Conservation (phyloP, 1,140 invertebrate species). For the Drosophila lacertosa region DNA sequence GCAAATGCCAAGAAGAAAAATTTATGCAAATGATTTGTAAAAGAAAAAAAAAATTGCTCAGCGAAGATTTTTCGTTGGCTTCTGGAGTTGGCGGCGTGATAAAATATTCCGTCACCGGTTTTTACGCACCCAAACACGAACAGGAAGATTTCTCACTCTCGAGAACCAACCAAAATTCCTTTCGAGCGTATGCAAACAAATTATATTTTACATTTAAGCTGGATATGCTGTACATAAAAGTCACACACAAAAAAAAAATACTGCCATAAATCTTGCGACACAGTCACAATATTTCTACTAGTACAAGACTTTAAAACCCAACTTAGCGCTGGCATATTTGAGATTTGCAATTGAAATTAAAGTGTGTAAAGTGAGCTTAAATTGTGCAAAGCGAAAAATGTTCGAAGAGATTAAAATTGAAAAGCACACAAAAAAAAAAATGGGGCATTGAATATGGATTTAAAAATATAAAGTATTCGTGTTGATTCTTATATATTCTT, state of each 20-base stretch:
- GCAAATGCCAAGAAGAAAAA: constrained; percentile 54
- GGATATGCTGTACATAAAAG: constrained; percentile 3
- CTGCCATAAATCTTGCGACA: background rate
- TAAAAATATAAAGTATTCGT: too few relatives aligned
- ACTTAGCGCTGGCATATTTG: background rate
- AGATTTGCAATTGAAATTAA: background rate
- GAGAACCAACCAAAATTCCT: constrained; percentile 11
- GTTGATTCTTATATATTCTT: too few relatives aligned
- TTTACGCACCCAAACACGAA: constrained; percentile 18
- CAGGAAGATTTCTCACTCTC: constrained; percentile 11
- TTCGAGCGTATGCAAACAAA: constrained; percentile 34
- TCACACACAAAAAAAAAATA: constrained; percentile 3
- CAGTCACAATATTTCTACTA: background rate
- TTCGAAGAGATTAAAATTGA: too few relatives aligned
- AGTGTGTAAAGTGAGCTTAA: background rate
- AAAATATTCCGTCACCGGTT: constrained; percentile 51
- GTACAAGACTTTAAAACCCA: constrained; percentile 1
- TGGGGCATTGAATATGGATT: too few relatives aligned
- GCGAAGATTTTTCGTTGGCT: constrained; percentile 41
- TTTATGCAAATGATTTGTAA: constrained; percentile 76
- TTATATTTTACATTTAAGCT: constrained; percentile 26
- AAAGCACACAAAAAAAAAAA: too few relatives aligned
- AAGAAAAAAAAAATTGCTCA: constrained; percentile 48
- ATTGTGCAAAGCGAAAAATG: too few relatives aligned
- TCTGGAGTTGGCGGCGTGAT: constrained; percentile 47